Evolutionary conservation across 2,797 vertebrate species (phyloP).

Genomic region (Chelonia mydas): DNA sequence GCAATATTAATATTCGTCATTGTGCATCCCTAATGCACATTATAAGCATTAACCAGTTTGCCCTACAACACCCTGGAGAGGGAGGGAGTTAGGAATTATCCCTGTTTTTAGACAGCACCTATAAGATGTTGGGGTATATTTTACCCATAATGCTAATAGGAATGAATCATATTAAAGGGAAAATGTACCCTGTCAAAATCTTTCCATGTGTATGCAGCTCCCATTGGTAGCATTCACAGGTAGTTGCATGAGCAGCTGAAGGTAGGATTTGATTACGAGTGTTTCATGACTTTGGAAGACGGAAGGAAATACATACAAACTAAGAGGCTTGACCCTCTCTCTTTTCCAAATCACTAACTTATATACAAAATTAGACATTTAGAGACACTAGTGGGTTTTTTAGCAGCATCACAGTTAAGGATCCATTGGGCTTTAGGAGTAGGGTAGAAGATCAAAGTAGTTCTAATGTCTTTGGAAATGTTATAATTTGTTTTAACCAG

Average conservation of each 20-base stretch:
- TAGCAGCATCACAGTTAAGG: not conserved
- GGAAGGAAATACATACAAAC: not conserved
- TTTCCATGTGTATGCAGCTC: not conserved
- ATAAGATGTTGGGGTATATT: not conserved
- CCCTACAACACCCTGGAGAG: not conserved
- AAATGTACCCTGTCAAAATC: not conserved
- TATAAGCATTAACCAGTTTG: not conserved
- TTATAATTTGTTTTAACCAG: not conserved
- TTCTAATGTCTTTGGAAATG: not conserved
- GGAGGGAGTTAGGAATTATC: not conserved
- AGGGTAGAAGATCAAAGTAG: not conserved
- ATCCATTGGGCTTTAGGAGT: not conserved
- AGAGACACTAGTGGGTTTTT: fast-evolving
- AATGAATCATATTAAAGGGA: not conserved
- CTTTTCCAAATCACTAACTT: not conserved
- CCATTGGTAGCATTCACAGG: not conserved
- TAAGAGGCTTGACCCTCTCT: not conserved
- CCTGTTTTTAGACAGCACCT: not conserved
- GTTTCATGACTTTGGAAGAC: not conserved
- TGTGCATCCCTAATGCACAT: not conserved
- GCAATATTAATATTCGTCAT: not conserved
- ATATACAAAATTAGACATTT: not conserved
- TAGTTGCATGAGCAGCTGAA: not conserved
- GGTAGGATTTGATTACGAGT: not conserved
- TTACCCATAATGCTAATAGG: not conserved